These are phyloP conservation scores for Psittacula echo DNA, from an alignment of 2,797 vertebrate genomes.

Conservation along the genomic window DNA sequence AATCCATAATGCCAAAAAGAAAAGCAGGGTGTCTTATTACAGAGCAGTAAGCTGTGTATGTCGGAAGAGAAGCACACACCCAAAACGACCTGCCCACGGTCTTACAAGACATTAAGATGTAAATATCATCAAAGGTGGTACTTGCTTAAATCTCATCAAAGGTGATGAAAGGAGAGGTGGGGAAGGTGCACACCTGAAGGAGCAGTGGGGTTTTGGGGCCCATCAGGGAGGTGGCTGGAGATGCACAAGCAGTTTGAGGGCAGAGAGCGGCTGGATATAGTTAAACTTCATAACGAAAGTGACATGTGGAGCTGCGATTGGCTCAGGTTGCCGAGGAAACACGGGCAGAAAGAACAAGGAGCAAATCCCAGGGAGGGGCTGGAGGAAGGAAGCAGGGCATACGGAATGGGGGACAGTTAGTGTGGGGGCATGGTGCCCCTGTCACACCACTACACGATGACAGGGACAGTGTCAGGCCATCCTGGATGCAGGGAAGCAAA, in stretches of 20 bases:
- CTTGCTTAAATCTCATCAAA: background rate
- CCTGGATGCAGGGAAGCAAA: background rate
- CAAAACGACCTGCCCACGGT: background rate
- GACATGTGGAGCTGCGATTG: background rate
- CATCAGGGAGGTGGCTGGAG: background rate
- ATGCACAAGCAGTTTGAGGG: background rate
- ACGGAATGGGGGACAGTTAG: background rate
- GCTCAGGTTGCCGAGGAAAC: conserved; percentile 17
- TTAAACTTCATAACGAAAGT: background rate
- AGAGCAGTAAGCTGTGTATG: background rate
- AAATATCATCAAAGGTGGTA: background rate
- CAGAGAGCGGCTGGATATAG: background rate
- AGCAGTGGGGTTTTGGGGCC: background rate
- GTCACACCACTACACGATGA: background rate
- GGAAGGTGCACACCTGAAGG: background rate
- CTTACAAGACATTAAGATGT: background rate
- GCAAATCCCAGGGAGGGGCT: background rate
- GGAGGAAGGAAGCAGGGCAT: background rate
- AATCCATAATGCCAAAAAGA: background rate
- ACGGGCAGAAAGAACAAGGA: background rate
- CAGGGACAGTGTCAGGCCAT: background rate
- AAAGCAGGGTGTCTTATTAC: background rate
- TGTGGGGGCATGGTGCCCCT: background rate
- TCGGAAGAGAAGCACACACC: background rate
- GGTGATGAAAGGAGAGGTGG: background rate